phyloP scores from a whole-genome alignment of 2,113 vertebrate species.

The Verasper variegatus region DNA sequence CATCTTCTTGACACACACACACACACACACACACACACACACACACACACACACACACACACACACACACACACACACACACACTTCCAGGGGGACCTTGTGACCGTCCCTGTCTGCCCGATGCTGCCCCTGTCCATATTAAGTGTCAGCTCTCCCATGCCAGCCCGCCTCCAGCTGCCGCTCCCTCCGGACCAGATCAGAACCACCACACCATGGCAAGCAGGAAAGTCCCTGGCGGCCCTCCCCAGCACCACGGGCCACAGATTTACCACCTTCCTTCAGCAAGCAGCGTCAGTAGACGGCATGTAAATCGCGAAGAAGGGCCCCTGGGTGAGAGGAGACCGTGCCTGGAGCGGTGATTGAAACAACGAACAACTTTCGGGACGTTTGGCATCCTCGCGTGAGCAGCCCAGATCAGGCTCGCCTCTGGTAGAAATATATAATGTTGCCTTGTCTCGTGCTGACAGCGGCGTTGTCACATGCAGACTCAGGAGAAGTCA shows the following conservation, averaged over 20 bases:
- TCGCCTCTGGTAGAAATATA: constrained; percentile 51
- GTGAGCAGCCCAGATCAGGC: constrained; percentile 45
- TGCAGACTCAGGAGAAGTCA: constrained; percentile 60
- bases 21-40: background rate
- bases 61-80: background rate
- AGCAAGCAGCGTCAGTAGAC: constrained; percentile 28
- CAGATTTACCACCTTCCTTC: constrained; percentile 19
- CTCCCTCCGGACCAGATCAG: constrained; percentile 48
- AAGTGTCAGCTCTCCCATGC: constrained; percentile 62
- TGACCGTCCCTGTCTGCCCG: constrained; percentile 73
- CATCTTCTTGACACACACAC: background rate
- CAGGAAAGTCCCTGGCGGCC: constrained; percentile 33
- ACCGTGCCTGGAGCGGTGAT: constrained; percentile 41
- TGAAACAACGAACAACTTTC: constrained; percentile 62
- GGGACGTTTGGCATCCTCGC: constrained; percentile 49
- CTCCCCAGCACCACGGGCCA: constrained; percentile 9
- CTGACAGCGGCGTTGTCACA: constrained; percentile 63
- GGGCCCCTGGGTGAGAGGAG: constrained; percentile 38
- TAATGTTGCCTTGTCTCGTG: constrained; percentile 52
- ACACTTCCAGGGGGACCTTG: constrained; percentile 59
- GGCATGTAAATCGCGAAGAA: constrained; percentile 30
- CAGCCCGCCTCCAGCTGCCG: constrained; percentile 41
- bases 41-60: background rate
- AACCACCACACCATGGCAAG: constrained; percentile 13
- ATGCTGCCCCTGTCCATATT: constrained; percentile 58